phyloP scores from a whole-genome alignment of 2,888 invertebrate species.

The Oxystoma pomonae region DNA sequence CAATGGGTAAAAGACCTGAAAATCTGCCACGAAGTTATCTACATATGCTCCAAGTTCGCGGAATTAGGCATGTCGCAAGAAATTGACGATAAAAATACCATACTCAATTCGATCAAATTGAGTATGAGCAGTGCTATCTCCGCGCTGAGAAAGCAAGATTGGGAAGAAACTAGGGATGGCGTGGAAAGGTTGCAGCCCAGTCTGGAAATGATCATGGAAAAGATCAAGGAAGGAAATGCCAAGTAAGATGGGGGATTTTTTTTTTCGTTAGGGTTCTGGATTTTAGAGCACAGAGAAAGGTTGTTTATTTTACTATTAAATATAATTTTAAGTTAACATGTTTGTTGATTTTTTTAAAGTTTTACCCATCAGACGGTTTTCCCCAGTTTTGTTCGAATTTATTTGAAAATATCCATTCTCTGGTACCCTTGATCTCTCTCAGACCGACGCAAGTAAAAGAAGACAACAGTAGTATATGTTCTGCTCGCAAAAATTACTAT shows the following conservation, averaged over 20 bases:
- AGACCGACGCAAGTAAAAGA: too few species aligned
- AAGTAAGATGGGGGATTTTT: slow-evolving; percentile 12
- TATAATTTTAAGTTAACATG: too few species aligned
- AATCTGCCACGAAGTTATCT: slow-evolving; percentile 58
- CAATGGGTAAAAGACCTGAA: slow-evolving; percentile 58
- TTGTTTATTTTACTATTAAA: too few species aligned
- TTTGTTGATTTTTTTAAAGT: too few species aligned
- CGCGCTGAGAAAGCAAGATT: slow-evolving; percentile 46
- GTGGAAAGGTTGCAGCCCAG: slow-evolving; percentile 36
- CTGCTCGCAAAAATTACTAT: too few species aligned
- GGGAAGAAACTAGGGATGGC: slow-evolving; percentile 40
- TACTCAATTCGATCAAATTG: slow-evolving; percentile 39
- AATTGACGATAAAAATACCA: slow-evolving; percentile 36
- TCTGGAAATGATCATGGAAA: slow-evolving; percentile 30
- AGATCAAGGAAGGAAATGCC: slow-evolving; percentile 24
- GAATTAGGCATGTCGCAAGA: slow-evolving; percentile 54
- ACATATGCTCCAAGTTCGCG: slow-evolving; percentile 56
- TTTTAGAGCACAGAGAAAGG: too few species aligned
- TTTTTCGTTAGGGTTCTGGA: too few species aligned
- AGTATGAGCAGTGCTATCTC: slow-evolving; percentile 43
- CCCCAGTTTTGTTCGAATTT: too few species aligned
- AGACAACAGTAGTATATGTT: too few species aligned
- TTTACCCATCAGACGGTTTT: too few species aligned
- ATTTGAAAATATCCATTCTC: too few species aligned
- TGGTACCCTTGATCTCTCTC: too few species aligned